phyloP scores from a whole-genome alignment of 2,113 vertebrate genomes.

The Aviceda subcristata region DNA sequence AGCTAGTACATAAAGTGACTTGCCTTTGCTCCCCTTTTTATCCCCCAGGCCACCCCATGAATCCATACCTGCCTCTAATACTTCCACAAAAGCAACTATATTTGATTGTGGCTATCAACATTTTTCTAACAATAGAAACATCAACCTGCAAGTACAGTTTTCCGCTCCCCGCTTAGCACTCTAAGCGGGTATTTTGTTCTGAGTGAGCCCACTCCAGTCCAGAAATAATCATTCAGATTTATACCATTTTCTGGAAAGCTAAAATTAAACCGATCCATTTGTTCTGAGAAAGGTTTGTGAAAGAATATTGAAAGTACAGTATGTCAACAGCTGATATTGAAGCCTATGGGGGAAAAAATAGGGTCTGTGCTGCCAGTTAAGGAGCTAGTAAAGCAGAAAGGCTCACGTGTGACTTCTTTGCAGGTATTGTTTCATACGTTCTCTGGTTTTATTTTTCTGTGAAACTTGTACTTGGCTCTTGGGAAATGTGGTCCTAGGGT shows the following conservation, averaged over 20 bases:
- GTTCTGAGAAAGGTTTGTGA: background rate
- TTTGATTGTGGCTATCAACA: background rate
- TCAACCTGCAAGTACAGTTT: background rate
- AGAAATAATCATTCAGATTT: background rate
- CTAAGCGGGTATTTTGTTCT: background rate
- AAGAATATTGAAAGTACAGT: background rate
- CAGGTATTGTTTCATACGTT: background rate
- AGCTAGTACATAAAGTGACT: background rate
- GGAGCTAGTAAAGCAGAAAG: background rate
- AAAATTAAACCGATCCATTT: background rate
- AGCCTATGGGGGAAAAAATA: too few relatives aligned
- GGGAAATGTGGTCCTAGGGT: background rate
- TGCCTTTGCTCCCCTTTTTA: background rate
- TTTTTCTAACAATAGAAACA: background rate
- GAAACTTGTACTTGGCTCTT: background rate
- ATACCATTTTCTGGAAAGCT: background rate
- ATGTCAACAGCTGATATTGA: background rate
- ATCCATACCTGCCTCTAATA: background rate
- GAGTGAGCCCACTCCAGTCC: background rate
- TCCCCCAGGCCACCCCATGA: rapidly evolving
- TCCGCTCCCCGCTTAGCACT: background rate
- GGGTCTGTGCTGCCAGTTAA: background rate
- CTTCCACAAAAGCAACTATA: background rate
- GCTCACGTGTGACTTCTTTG: background rate
- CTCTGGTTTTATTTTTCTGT: background rate